Conservation (phyloP, 2,797 vertebrate species). For the Coregonus sp. region DNA sequence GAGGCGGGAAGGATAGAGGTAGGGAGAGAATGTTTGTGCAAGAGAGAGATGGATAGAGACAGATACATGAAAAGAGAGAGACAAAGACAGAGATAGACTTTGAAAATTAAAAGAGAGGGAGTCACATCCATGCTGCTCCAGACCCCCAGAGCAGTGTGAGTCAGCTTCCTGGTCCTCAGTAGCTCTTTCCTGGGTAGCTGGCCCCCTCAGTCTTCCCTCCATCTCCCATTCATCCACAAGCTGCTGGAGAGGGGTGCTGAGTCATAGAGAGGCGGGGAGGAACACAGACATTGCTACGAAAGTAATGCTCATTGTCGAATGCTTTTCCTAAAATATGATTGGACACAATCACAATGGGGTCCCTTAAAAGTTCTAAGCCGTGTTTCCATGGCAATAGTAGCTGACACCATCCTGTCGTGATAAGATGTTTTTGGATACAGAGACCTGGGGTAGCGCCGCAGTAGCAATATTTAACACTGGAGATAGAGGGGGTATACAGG, state of each 20-base stretch:
- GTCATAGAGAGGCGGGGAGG: conserved; percentile 41
- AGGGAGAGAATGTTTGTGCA: background rate
- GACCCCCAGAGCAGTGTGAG: conserved; percentile 50
- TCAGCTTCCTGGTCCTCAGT: conserved; percentile 45
- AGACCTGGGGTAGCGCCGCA: conserved; percentile 31
- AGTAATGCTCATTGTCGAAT: conserved; percentile 55
- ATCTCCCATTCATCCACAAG: conserved; percentile 27
- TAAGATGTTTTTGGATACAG: conserved; percentile 50
- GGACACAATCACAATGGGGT: conserved; percentile 67
- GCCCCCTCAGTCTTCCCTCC: background rate
- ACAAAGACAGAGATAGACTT: background rate
- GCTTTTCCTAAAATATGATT: conserved; percentile 67
- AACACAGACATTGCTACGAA: conserved; percentile 22
- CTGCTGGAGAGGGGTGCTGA: conserved; percentile 39
- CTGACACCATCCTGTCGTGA: conserved; percentile 69
- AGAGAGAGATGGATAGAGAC: background rate
- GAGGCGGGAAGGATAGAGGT: background rate
- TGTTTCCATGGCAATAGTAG: conserved; percentile 79
- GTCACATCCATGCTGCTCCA: conserved; percentile 15
- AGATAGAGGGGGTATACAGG: conserved; percentile 30
- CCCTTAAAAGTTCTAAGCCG: conserved; percentile 68
- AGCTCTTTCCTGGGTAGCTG: conserved; percentile 6
- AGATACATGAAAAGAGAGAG: background rate
- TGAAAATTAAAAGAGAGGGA: background rate
- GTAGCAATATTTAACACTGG: conserved; percentile 42